Percentiles rank a stretch among this genome's conserved stretches.
Conservation (phyloP, 2,888 invertebrate species). For the Strigamia maritima region DNA sequence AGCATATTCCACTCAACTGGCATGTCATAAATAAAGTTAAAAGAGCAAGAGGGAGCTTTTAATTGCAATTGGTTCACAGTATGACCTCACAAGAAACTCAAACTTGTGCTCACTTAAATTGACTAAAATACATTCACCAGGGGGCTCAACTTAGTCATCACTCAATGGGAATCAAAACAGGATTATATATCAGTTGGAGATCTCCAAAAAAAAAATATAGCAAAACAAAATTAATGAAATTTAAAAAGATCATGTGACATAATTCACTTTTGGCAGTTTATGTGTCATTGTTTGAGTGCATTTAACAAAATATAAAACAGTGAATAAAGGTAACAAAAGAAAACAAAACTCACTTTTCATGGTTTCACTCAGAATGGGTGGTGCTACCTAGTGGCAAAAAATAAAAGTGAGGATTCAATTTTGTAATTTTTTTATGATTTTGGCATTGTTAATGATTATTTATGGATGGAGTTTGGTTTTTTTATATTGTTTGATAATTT, state of each 20-base stretch:
- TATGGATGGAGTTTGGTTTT: too few species aligned
- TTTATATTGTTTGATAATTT: too few species aligned
- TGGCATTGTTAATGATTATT: neutral
- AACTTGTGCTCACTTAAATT: neutral
- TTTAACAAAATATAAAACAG: neutral
- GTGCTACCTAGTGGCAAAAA: neutral
- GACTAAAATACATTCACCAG: neutral
- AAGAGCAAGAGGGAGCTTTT: neutral
- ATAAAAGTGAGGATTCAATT: neutral
- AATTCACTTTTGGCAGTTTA: neutral
- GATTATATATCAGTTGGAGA: constrained; percentile 6
- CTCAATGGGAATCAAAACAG: neutral
- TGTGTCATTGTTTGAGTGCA: neutral
- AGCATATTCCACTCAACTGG: neutral
- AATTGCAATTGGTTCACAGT: constrained; percentile 21
- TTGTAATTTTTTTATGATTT: neutral
- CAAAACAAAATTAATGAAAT: neutral
- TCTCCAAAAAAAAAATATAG: neutral
- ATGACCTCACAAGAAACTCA: neutral
- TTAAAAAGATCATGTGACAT: neutral
- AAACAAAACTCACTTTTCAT: neutral
- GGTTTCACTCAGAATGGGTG: neutral
- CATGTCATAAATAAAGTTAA: neutral
- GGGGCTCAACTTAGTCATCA: constrained; percentile 9
- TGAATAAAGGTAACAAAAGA: neutral